Base-by-base conservation (phyloP, 2,113 vertebrate genomes). In the Sorex fumeus region DNA sequence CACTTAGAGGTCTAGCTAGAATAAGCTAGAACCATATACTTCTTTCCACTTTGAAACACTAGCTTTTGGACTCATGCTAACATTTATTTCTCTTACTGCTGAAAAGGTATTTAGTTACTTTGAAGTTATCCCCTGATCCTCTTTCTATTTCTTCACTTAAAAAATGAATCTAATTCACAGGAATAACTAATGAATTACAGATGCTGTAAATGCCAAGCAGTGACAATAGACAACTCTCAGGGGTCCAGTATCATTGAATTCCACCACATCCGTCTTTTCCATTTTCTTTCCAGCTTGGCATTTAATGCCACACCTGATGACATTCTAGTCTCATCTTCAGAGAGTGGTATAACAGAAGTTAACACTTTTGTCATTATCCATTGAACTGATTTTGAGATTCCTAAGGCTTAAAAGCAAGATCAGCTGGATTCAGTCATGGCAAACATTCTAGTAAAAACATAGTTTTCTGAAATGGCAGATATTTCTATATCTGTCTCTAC, bases 351-450 rank as follows among this genome's bases (percentile, higher is more conserved):
- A 84, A 93, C 76, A 57, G 74, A 89, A 94, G 91, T 84, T 92
- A 94, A 78, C 93, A 91, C 91, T 84, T 93, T 84, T 93, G 87
- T 91, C 94, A 75, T 95, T 91, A 87, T 91, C 76, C 84, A 90
- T 60, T 85, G 93, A 91, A 62, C 74, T 82, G 72, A 84, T 66
- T 82, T 57, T 70, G 84, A 89, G 77, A 86, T 78, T 89, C 60
- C 27, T 70, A n/a, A 76, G 84, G 4, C 69, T 91, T 89, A 64
- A 87, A 93, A 81, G 84, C 84, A 74, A 57, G 77, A 75, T 92
- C 71, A 64, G 69, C 47, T 60, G 76, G 36, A 40, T 69, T 19
- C 21, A 57, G 69, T 77, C 45, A 81, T 27, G 80, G 72, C 36
- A 76, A 70, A 34, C 62, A 77, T 47, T 71, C 12, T 23, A 30